Base-by-base conservation (phyloP, 2,113 vertebrate genomes). In the human (Homo sapiens) region DNA sequence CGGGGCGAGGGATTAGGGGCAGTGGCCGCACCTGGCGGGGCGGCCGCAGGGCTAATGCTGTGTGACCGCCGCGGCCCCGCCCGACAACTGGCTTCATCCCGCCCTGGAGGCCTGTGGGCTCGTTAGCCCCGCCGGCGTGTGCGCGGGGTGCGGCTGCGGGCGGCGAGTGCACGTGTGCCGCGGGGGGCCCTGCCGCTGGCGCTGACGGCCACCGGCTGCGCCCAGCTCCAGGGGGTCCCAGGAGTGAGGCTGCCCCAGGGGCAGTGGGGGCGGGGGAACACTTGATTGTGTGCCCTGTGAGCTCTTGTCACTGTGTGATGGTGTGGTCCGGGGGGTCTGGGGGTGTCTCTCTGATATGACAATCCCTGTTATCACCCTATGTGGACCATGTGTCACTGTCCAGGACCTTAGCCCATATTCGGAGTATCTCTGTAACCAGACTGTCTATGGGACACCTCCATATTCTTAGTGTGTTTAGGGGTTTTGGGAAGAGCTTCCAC, bases 1-100 rank as follows among this genome's bases (percentile, higher is more conserved):
- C 98, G 94, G 98, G 98, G 98, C 96, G 97, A 96, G 98, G 99
- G 99, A 99, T 99, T 99, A 99, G 99, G 99, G 99, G 98, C 97
- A 96, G 98, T 97, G 96, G 97, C 98, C 97, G 98, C 98, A 99
- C 99, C 99, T 99, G 99, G 98, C 97, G 61, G 98, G 96, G 98
- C 98, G 98, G 98, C 98, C 98, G 98, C 96, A 98, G 97, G 97
- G 98, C 98, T 98, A 98, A 98, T 97, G 96, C 89, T 98, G 97
- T 98, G 98, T 97, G 98, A 99, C 98, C 82, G 88, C 96, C 95
- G 98, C 97, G 90, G 97, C 98, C 22, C 64, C 96, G 94, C 98
- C 94, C 96, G 98, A 99, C 99, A 99, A 99, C 98, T 92, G 93
- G 98, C 96, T 98, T 97, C 98, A 98, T 98, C 98, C 96, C 95